Conservation (phyloP, 2,113 vertebrate species). For the Casuarius casuarius region DNA sequence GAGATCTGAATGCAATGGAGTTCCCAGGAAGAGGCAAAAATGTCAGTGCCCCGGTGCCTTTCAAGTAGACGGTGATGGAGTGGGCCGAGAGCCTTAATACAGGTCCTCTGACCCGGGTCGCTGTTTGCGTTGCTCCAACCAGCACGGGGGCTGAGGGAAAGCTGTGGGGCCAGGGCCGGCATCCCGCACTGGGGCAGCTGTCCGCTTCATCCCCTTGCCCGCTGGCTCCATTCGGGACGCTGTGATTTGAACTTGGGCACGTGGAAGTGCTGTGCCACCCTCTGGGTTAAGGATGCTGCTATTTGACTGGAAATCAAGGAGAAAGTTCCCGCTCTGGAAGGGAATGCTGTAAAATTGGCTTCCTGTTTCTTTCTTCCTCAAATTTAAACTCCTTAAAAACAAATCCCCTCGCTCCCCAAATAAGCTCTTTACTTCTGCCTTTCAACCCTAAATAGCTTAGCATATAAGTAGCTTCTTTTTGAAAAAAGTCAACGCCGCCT, state of each 20-base stretch:
- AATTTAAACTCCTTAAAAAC: slow-evolving; percentile 49
- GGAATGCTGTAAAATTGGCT: background rate
- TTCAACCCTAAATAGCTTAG: slow-evolving; percentile 68
- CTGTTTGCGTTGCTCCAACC: rapidly evolving
- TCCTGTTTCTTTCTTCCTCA: background rate
- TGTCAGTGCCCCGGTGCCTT: background rate
- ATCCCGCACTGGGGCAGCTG: background rate
- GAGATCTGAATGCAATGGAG: background rate
- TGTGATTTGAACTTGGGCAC: background rate
- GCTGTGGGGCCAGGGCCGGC: background rate
- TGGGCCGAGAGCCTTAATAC: background rate
- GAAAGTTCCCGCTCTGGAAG: background rate
- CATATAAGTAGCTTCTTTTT: slow-evolving; percentile 50
- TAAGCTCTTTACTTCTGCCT: slow-evolving; percentile 67
- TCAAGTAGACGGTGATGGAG: background rate
- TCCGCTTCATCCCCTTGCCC: background rate
- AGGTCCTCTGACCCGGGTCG: background rate
- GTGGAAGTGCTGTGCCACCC: background rate
- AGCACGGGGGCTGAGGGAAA: background rate
- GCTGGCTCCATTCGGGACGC: background rate
- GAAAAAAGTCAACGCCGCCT: background rate
- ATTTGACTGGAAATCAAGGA: background rate
- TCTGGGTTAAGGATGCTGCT: background rate
- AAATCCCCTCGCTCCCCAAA: slow-evolving; percentile 15
- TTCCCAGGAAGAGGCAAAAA: background rate